Percentiles rank a stretch among this genome's conserved stretches.
Evolutionary conservation across 2,888 invertebrate species (phyloP).

Genomic region (Tetragonisca angustula): DNA sequence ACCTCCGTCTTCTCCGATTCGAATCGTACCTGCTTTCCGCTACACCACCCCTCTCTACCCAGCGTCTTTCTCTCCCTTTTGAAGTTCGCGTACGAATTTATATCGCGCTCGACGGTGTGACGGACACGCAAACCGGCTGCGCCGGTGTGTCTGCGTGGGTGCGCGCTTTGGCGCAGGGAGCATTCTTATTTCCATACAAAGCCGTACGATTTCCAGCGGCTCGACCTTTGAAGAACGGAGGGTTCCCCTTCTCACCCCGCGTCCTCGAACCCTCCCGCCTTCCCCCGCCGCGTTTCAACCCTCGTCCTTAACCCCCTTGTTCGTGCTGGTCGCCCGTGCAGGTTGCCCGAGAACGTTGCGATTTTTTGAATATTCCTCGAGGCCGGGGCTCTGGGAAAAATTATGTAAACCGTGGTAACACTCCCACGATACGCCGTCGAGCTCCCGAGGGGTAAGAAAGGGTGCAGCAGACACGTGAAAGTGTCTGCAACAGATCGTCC

Average conservation of each 20-base stretch:
- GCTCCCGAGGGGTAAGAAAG: conserved; percentile 29
- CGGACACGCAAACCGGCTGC: conserved; percentile 39
- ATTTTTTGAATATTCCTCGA: conserved; percentile 72
- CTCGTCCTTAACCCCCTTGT: conserved; percentile 38
- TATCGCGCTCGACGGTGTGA: conserved; percentile 63
- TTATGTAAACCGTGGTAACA: conserved; percentile 75
- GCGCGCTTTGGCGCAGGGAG: conserved; percentile 67
- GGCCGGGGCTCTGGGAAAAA: conserved; percentile 71
- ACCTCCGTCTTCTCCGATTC: conserved; percentile 54
- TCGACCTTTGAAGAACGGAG: conserved; percentile 77
- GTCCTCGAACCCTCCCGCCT: not conserved
- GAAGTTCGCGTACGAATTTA: conserved; percentile 76
- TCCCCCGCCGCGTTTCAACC: not conserved
- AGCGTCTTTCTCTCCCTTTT: conserved; percentile 69
- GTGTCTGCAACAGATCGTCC: conserved; percentile 25
- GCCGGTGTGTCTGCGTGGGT: conserved; percentile 49
- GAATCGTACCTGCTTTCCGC: conserved; percentile 59
- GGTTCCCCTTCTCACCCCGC: conserved; percentile 45
- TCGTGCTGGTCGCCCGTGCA: conserved; percentile 47
- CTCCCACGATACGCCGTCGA: conserved; percentile 60
- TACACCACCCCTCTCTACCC: conserved; percentile 28
- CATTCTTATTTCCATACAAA: conserved; percentile 82
- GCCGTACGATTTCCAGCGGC: conserved; percentile 78
- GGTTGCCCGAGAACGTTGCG: conserved; percentile 75
- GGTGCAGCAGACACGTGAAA: conserved; percentile 44